Percentiles rank a stretch among this genome's conserved stretches.
phyloP scores from a whole-genome alignment of 2,113 vertebrate genomes.

The Peromyscus californicus region DNA sequence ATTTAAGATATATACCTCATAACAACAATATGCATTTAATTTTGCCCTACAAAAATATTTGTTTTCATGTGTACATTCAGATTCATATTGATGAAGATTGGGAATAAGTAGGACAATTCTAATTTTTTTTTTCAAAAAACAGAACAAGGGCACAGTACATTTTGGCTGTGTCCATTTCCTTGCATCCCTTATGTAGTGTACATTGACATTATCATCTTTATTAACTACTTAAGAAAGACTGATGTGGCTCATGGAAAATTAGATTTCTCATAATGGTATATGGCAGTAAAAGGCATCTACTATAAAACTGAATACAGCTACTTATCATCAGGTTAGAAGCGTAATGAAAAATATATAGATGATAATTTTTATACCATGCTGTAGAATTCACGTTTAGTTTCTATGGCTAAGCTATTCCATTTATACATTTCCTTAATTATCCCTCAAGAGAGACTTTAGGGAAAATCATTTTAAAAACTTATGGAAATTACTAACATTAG shows the following conservation, averaged over 20 bases:
- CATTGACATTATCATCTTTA: not conserved
- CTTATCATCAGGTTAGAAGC: not conserved
- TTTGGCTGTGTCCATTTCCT: not conserved
- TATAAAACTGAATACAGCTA: conserved; percentile 2
- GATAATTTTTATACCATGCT: not conserved
- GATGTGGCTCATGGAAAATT: not conserved
- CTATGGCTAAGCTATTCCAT: conserved; percentile 5
- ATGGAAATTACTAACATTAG: not conserved
- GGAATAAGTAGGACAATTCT: not conserved
- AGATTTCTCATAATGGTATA: conserved; percentile 14
- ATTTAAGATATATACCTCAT: not conserved
- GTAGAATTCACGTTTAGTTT: not conserved
- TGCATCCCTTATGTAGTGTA: not conserved
- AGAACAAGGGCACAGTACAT: not conserved
- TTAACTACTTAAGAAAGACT: not conserved
- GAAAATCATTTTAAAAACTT: conserved; percentile 32
- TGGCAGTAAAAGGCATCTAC: not conserved
- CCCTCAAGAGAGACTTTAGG: not conserved
- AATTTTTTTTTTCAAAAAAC: not conserved
- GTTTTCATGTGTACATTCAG: not conserved
- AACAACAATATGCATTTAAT: not conserved
- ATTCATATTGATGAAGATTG: not conserved
- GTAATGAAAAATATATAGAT: conserved; percentile 28
- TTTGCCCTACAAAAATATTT: not conserved
- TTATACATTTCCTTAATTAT: conserved; percentile 11